Base-by-base conservation (phyloP, 2,888 invertebrate species). In the Habroteleia sp. region DNA sequence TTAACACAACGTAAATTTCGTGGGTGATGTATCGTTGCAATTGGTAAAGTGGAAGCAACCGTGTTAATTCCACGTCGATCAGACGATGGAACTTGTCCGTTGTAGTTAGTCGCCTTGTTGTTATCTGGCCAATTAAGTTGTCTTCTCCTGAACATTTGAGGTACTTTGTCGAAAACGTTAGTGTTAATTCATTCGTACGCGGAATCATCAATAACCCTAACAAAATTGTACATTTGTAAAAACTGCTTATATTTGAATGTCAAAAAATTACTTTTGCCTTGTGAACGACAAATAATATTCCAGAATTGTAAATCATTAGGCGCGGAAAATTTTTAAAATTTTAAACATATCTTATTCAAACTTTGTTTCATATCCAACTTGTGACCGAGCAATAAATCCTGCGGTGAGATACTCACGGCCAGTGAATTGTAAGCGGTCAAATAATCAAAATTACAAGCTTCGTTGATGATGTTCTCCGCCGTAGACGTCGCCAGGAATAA, bases 401-500 rank as follows among this genome's bases (percentile, higher is more conserved):
- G 84, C 80, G 86, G 85, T 84, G 79, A 83, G 80, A 80, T 81
- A 80, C 76, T 78, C 76, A 77, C 78, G 63, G 80, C 79, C 77
- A 77, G 77, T 77, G 78, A 79, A 87, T 87, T 82, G 83, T 84
- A 83, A 85, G 87, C 87, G 87, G 87, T 84, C 85, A 83, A 87
- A 87, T 85, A 83, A 87, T 86, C 85, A 87, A 87, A 88, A 88
- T 87, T 88, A 87, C 86, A 87, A 87, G 87, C 85, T 87, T 84
- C 81, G 83, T 79, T 87, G 87, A 88, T 87, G 87, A 86, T 82
- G 81, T 85, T 85, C 83, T 80, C 82, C 80, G 82, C 60, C 37
- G 63, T 33, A 74, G 84, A 82, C 84, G 80, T 84, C 82, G 81
- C 71, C 77, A 78, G 60, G 50, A 75, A 71, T 66, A 75, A 60